A percentile compares a stretch with the other conserved stretches of the same genome.
Evolutionary conservation across 2,113 vertebrate genomes (phyloP).

Genomic region (Oxyura jamaicensis): DNA sequence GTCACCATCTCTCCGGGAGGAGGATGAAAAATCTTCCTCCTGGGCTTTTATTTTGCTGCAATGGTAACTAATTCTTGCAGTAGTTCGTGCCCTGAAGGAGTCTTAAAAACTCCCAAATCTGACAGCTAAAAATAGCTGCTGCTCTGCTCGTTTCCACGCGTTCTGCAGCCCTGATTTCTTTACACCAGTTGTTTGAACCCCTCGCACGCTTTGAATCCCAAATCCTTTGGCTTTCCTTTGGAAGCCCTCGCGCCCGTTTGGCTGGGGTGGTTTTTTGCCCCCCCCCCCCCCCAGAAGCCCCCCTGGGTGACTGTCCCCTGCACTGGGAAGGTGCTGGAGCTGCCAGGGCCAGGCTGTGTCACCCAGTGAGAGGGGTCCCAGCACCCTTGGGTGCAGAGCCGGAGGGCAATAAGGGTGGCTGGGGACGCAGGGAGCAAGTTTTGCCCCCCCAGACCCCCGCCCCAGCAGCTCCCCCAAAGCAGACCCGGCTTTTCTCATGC

Average conservation of each 20-base stretch:
- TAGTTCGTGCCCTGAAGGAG: neutral
- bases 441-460: too few species aligned
- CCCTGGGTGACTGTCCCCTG: neutral
- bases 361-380: too few species aligned
- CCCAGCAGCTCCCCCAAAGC: neutral
- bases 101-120: neutral
- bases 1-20: neutral
- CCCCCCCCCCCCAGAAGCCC: too few species aligned
- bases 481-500: neutral
- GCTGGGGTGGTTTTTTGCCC: fast-evolving
- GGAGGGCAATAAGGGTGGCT: too few species aligned
- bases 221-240: neutral
- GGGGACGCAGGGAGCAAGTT: too few species aligned
- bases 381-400: too few species aligned
- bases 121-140: neutral
- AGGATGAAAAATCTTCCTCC: neutral
- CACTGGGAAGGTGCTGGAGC: too few species aligned
- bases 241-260: fast-evolving
- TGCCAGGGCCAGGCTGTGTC: too few species aligned
- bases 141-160: neutral
- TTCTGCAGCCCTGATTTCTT: neutral
- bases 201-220: neutral
- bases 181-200: neutral
- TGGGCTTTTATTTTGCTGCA: neutral
- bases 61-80: neutral